Conservation (phyloP, 2,113 vertebrate species). For the Crotalus helleri region DNA sequence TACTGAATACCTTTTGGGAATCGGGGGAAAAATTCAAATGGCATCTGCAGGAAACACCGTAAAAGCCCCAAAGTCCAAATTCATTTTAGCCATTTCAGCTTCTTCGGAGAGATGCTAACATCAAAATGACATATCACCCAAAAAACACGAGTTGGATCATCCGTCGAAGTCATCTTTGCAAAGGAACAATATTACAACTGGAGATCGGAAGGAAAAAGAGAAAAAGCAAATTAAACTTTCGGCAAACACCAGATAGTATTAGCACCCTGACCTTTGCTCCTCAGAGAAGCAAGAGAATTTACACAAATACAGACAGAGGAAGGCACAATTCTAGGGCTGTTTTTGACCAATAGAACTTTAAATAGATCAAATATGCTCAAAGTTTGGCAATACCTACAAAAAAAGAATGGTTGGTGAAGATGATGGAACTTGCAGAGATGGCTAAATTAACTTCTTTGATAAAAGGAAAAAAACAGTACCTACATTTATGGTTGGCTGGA, state of each 20-base stretch:
- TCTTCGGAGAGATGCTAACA: background rate
- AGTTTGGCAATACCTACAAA: background rate
- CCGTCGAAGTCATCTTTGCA: slow-evolving; percentile 69
- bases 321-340: background rate
- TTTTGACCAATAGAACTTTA: background rate
- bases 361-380: background rate
- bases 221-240: background rate
- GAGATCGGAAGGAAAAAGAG: slow-evolving; percentile 27
- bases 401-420: background rate
- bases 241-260: background rate
- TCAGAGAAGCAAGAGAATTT: background rate
- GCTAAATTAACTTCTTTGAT: background rate
- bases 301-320: background rate
- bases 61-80: slow-evolving; percentile 8
- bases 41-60: background rate
- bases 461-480: background rate
- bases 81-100: background rate
- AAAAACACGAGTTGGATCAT: slow-evolving; percentile 16
- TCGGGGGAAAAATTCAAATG: background rate
- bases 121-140: slow-evolving; percentile 32
- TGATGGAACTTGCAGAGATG: background rate
- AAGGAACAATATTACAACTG: slow-evolving; percentile 77
- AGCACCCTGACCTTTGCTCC: background rate
- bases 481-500: background rate
- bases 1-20: background rate